These are phyloP conservation scores for Heteractis magnifica DNA, from an alignment of 92 coral and sea anemone genomes.

Conservation along the genomic window DNA sequence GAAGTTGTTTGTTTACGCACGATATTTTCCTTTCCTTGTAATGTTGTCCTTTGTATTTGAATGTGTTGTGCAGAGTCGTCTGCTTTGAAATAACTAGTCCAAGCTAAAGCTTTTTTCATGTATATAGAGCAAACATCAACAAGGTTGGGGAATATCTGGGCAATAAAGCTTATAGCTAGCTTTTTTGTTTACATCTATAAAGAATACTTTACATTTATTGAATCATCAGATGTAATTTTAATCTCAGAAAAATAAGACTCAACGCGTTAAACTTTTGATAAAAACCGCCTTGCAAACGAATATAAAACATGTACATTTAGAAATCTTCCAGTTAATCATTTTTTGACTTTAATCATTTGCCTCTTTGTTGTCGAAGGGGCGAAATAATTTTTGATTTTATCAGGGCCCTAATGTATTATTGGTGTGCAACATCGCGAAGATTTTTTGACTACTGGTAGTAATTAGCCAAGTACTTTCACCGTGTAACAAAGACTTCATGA, in stretches of 20 bases:
- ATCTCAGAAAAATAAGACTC: background rate
- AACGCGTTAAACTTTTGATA: background rate
- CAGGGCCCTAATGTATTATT: background rate
- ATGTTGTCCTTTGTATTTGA: background rate
- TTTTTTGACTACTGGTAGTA: background rate
- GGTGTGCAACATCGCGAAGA: background rate
- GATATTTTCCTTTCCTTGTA: background rate
- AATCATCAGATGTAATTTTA: background rate
- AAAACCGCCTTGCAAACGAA: background rate
- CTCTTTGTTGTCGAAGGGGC: background rate
- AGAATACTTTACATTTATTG: slow-evolving; percentile 2
- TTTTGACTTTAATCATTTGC: background rate
- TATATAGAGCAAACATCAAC: background rate
- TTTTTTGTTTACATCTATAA: background rate
- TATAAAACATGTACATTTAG: too few species aligned
- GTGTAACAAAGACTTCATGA: background rate
- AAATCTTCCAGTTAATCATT: background rate
- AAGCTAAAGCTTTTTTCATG: background rate
- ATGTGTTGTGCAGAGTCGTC: background rate
- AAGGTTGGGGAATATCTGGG: background rate
- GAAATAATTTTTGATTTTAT: background rate
- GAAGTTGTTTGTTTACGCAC: slow-evolving; percentile 6
- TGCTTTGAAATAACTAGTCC: background rate
- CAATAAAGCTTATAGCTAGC: background rate
- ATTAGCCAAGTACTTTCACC: background rate